Percentiles rank a stretch among this genome's conserved stretches.
These are phyloP conservation scores for Achlya flavicornis DNA, from an alignment of 2,888 invertebrate genomes.

Conservation along the genomic window DNA sequence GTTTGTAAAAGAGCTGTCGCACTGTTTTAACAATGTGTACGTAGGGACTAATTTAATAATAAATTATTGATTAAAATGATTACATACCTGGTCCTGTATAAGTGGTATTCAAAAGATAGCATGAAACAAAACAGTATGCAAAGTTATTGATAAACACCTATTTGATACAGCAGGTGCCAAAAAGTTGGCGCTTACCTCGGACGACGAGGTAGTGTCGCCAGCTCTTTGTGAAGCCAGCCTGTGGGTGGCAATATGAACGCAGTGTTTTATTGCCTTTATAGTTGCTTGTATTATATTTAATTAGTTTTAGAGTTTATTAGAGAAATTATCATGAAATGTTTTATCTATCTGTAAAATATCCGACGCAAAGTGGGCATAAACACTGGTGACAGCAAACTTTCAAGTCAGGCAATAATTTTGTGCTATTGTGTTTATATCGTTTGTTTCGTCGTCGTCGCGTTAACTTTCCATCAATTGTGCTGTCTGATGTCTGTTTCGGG, in stretches of 20 bases:
- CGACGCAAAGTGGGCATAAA: background rate
- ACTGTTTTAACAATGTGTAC: background rate
- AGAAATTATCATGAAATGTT: too few relatives aligned
- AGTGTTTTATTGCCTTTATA: too few relatives aligned
- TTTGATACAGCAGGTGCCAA: too few relatives aligned
- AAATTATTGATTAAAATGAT: slow-evolving; percentile 19
- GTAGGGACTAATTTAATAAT: background rate
- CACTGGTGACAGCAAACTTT: slow-evolving; percentile 45
- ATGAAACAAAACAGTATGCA: slow-evolving; percentile 62
- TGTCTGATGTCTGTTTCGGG: slow-evolving; percentile 49
- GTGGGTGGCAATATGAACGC: too few relatives aligned
- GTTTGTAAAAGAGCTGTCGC: background rate
- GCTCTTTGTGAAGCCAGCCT: too few relatives aligned
- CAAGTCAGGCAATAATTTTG: slow-evolving; percentile 60
- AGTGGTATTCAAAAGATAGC: slow-evolving; percentile 37
- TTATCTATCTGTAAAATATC: background rate
- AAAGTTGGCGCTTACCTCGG: too few relatives aligned
- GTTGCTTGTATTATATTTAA: too few relatives aligned
- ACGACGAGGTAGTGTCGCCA: too few relatives aligned
- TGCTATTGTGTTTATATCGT: slow-evolving; percentile 60
- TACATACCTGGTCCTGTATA: slow-evolving; percentile 76
- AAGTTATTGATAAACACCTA: too few relatives aligned
- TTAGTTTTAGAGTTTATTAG: too few relatives aligned
- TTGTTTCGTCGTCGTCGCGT: slow-evolving; percentile 43
- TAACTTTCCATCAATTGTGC: slow-evolving; percentile 67